Base-by-base conservation (phyloP, 1,140 invertebrate genomes). In the Bathynomus jamesi region DNA sequence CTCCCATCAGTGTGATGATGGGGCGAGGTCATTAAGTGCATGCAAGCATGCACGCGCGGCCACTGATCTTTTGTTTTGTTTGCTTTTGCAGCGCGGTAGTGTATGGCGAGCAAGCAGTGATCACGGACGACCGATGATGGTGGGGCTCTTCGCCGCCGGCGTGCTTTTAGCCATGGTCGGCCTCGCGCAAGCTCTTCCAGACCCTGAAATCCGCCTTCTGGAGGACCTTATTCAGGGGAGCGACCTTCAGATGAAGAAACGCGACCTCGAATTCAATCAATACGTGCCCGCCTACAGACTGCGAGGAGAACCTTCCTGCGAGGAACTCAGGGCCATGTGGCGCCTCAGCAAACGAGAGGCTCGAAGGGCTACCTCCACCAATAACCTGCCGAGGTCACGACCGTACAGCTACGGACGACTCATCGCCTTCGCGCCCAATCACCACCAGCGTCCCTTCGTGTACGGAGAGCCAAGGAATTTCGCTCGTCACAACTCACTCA, bases 301-400 rank as follows among this genome's bases (percentile, higher is more conserved):
- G 46, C 70, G 73, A 1, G 79, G 75, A 7, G 93, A 95, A 78
- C 93, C 93, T 0, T 89, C 87, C 28, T 95, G 93, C 81, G 91
- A 93, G 69, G 89, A 94, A 81, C 84, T 95, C 30, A 87, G 91
- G 65, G 90, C 90, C 4, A 94, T 95, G 92, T 95, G 92, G 93
- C 88, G 91, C 80, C 92, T 93, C 82, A 93, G 91, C 24, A 92
- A 92, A 81, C 83, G 92, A 68, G 92, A 94, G 82, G 91, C 90
- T n/a, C 85, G 92, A 63, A 90, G 91, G 5, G 89, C 91, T 1
- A 91, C 93, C 82, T 87, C 90, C 46, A 92, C 91, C 72, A 93
- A 94, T 82, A 89, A 92, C 82, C 87, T 93, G 74, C 89, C 89
- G 30, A 88, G 88, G 53, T 91, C 89, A 81, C 85, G 88, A 28